These are phyloP conservation scores for Brachionus koreanus DNA, from an alignment of 1,140 invertebrate species.

Conservation along the genomic window DNA sequence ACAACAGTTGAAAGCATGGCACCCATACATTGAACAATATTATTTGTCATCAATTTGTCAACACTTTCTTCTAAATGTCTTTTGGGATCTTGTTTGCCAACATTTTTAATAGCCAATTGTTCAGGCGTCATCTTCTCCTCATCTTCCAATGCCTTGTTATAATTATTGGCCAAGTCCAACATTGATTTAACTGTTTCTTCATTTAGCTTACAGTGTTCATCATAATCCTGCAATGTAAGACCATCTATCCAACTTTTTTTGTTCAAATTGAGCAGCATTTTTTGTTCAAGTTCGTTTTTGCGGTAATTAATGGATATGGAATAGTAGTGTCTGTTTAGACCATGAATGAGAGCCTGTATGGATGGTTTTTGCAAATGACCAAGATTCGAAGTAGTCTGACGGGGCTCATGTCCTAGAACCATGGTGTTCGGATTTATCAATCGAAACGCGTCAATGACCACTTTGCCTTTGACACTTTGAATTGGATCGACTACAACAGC, in stretches of 20 bases:
- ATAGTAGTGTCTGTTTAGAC: constrained; percentile 97
- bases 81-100: constrained; percentile 99
- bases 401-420: constrained; percentile 94
- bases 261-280: constrained; percentile 95
- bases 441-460: constrained; percentile 63
- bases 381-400: constrained; percentile 97
- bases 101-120: constrained; percentile 98
- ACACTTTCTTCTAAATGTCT: constrained; percentile 98
- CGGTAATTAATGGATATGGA: constrained; percentile 99
- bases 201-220: constrained; percentile 79
- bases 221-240: constrained; percentile 85
- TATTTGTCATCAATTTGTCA: constrained; percentile 90
- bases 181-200: constrained; percentile 89
- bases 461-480: constrained; percentile 90
- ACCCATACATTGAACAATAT: constrained; percentile 96
- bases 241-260: constrained; percentile 99
- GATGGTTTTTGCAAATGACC: constrained; percentile 97
- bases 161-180: constrained; percentile 94
- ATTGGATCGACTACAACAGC: constrained; percentile 99
- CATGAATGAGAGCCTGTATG: constrained; percentile 97
- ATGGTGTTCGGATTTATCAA: constrained; percentile 99
- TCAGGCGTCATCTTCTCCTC: constrained; percentile 99
- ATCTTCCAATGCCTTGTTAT: constrained; percentile 96
- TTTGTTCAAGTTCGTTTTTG: constrained; percentile 97
- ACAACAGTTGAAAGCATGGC: constrained; percentile 97